Evolutionary conservation across 2,113 vertebrate species (phyloP).

Genomic region (Aplodontia rufa): DNA sequence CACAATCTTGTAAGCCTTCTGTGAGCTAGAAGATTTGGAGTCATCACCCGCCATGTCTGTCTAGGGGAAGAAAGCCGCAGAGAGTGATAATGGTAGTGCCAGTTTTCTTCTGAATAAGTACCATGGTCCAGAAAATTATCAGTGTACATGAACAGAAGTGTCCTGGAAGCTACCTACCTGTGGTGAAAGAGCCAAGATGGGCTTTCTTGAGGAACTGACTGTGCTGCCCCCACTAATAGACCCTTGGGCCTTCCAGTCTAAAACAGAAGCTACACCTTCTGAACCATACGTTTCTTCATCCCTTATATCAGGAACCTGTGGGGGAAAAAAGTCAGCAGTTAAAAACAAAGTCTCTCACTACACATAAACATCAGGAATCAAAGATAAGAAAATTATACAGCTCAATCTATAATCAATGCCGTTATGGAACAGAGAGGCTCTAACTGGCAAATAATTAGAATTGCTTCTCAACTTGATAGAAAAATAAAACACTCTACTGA

Average conservation of each 20-base stretch:
- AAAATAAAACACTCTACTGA: not conserved
- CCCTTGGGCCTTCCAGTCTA: conserved; percentile 86
- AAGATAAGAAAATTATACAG: not conserved
- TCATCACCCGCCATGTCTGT: conserved; percentile 73
- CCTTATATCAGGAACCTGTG: conserved; percentile 88
- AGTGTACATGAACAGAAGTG: not conserved
- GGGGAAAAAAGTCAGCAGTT: not conserved
- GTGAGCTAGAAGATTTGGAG: conserved; percentile 85
- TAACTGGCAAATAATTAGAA: not conserved
- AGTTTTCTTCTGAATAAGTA: not conserved
- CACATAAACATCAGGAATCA: not conserved
- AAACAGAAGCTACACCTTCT: conserved; percentile 81
- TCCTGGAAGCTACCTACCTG: conserved; percentile 83
- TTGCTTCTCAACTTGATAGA: not conserved
- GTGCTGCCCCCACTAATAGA: conserved; percentile 78
- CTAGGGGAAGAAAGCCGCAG: conserved; percentile 75
- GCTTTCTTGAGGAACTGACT: conserved; percentile 82
- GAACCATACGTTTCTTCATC: conserved; percentile 88
- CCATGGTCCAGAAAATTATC: not conserved
- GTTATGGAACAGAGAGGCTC: not conserved
- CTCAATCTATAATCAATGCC: not conserved
- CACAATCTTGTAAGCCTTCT: conserved; percentile 95
- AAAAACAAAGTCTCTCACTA: not conserved
- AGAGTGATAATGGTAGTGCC: not conserved
- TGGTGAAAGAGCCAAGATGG: conserved; percentile 88